Percentiles rank a stretch among this genome's conserved stretches.
Conservation (phyloP, 2,113 vertebrate genomes). For the Nibea coibor region DNA sequence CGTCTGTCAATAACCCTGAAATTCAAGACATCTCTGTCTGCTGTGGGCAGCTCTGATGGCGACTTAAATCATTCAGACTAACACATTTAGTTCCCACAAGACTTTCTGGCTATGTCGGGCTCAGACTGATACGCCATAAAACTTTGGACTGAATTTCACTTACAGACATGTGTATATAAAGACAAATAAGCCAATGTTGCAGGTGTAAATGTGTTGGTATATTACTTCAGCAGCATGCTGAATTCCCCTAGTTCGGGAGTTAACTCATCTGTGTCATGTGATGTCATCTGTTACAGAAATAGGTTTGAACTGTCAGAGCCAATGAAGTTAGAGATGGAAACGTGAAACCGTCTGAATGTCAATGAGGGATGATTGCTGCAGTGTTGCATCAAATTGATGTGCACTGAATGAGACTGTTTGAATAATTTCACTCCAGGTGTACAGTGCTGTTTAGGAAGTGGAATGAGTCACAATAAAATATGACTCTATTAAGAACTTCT, state of each 20-base stretch:
- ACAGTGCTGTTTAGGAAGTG: conserved; percentile 51
- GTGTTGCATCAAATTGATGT: conserved; percentile 77
- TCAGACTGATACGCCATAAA: conserved; percentile 28
- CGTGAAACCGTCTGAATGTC: conserved; percentile 65
- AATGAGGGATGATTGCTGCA: conserved; percentile 74
- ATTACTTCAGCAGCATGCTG: conserved; percentile 17
- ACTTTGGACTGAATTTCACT: conserved; percentile 22
- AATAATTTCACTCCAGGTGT: conserved; percentile 48
- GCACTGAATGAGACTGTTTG: conserved; percentile 53
- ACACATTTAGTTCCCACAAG: conserved; percentile 31
- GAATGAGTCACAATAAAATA: conserved; percentile 21
- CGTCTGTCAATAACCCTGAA: conserved; percentile 25
- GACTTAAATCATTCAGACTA: conserved; percentile 47
- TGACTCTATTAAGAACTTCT: conserved; percentile 17
- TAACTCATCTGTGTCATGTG: conserved; percentile 61
- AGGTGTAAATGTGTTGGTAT: conserved; percentile 31
- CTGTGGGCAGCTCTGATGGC: conserved; percentile 8
- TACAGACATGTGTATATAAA: conserved; percentile 34
- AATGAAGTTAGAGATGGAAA: conserved; percentile 66
- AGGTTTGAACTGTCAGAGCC: conserved; percentile 64
- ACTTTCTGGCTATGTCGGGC: conserved; percentile 3
- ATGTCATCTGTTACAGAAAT: conserved; percentile 71
- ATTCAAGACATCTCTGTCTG: conserved; percentile 18
- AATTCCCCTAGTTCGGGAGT: conserved; percentile 26
- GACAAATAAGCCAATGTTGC: conserved; percentile 16